phyloP scores from a whole-genome alignment of 2,797 vertebrate species.

The Neosilurus hyrtlii region DNA sequence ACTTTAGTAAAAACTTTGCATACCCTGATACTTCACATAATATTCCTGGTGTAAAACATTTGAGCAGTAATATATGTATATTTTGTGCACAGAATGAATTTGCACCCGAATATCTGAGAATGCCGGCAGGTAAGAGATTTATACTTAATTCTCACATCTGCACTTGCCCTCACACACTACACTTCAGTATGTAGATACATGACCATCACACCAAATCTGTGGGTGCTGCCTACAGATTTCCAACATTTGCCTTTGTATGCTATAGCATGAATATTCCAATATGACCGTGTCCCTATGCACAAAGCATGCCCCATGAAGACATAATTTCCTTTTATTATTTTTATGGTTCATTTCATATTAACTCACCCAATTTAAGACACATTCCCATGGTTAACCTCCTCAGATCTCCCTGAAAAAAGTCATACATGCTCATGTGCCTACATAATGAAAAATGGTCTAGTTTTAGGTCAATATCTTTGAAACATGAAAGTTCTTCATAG shows the following conservation, averaged over 20 bases:
- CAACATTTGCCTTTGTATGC: background rate
- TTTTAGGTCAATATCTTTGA: no score
- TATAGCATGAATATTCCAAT: background rate
- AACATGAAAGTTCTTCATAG: no score
- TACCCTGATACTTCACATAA: background rate
- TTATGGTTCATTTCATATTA: no score
- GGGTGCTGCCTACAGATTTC: background rate
- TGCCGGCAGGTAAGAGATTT: constrained; percentile 53
- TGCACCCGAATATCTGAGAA: constrained; percentile 33
- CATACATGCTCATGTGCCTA: no score
- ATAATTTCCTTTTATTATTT: no score
- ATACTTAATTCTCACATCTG: background rate
- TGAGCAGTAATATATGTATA: background rate
- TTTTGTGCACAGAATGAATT: constrained; percentile 47
- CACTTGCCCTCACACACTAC: background rate
- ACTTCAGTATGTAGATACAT: background rate
- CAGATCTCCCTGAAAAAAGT: no score
- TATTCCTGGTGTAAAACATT: background rate
- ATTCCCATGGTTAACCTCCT: no score
- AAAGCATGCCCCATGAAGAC: background rate
- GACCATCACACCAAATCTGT: background rate
- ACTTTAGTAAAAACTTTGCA: background rate
- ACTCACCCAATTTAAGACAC: no score
- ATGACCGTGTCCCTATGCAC: background rate
- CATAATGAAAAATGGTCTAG: no score